Percentiles rank a stretch among this genome's conserved stretches.
Conservation (phyloP, 2,888 invertebrate species). For the Ochropleura leucogaster region DNA sequence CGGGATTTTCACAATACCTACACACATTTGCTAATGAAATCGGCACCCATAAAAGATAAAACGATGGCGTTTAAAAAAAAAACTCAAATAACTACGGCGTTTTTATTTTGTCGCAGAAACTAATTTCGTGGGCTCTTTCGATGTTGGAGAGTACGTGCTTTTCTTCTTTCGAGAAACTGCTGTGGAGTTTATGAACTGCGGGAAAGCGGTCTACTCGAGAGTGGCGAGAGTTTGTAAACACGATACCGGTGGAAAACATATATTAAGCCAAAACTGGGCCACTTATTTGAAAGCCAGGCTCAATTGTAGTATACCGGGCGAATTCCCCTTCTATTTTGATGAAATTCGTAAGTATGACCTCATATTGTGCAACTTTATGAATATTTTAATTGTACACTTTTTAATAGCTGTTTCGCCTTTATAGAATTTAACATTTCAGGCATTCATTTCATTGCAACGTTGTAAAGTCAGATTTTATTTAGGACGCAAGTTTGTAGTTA, state of each 20-base stretch:
- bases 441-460: conserved; percentile 53
- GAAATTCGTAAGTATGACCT: conserved; percentile 91
- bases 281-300: conserved; percentile 93
- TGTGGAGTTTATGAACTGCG: conserved; percentile 93
- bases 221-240: conserved; percentile 94
- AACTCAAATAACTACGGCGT: conserved; percentile 6
- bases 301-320: conserved; percentile 93
- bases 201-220: conserved; percentile 93
- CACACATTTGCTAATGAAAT: conserved; percentile 50
- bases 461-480: conserved; percentile 56
- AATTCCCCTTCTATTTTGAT: conserved; percentile 94
- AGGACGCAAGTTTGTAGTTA: conserved; percentile 54
- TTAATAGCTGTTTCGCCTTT: conserved; percentile 34
- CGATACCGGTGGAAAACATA: conserved; percentile 92
- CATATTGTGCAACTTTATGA: conserved; percentile 28
- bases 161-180: conserved; percentile 94
- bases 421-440: conserved; percentile 35
- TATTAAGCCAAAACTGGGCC: conserved; percentile 92
- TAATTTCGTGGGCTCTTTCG: conserved; percentile 93
- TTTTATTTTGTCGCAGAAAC: conserved; percentile 90
- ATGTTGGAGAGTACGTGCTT: conserved; percentile 92
- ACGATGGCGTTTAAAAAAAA: conserved; percentile 26
- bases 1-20: conserved; percentile 34
- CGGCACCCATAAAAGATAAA: conserved; percentile 32
- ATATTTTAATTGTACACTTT: conserved; percentile 32